Base-by-base conservation (phyloP, 53 echinoderm and acorn worm species). In the Mesocentrotus franciscanus region DNA sequence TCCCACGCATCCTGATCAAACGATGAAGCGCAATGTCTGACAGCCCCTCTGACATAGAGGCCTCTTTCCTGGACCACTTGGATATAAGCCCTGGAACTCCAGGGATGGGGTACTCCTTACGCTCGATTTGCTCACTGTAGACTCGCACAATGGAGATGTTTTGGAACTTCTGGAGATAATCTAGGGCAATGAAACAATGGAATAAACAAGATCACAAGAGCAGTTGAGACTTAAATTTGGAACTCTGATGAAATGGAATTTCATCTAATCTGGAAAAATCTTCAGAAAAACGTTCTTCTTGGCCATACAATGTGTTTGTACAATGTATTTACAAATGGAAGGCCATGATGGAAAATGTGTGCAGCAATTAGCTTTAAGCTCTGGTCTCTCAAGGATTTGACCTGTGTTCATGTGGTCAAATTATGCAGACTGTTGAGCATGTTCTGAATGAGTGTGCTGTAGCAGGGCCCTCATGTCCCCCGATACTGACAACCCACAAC, bases 121-220 rank as follows among this genome's bases (percentile, higher is more conserved):
- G 62, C 85, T 98, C 97, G 9, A 96, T 96, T 58, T 74, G 90
- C 11, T 96, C 92, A 71, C 97, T 95, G 92, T 98, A 98, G 6
- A 98, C 96, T 27, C 98, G 95, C 11, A 97, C 94, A 90, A 96
- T 89, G 17, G 92, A 61, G 34, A 96, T 56, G 0, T 36, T 33
- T 42, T 89, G 81, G 29, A 93, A 78, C 59, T 92, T 55, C 94
- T 94, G 81, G 61, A 94, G 94, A 56, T 97, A 95, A 95, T 11
- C 58, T 60, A 22, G 62, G 24, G 71, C 16, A 60, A 14, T 60
- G 60, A 60, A 60, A 60, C 1, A 14, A 60, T 14, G 1, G 60
- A 60, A 14, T 60, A 60, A 32, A 74, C 1, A 74, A 32, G 10
- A 30, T 74, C 12, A 74, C 29, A 32, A 8, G 49, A 74, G 74